Conservation (phyloP, 2,113 vertebrate species). For the Fregetta grallaria region DNA sequence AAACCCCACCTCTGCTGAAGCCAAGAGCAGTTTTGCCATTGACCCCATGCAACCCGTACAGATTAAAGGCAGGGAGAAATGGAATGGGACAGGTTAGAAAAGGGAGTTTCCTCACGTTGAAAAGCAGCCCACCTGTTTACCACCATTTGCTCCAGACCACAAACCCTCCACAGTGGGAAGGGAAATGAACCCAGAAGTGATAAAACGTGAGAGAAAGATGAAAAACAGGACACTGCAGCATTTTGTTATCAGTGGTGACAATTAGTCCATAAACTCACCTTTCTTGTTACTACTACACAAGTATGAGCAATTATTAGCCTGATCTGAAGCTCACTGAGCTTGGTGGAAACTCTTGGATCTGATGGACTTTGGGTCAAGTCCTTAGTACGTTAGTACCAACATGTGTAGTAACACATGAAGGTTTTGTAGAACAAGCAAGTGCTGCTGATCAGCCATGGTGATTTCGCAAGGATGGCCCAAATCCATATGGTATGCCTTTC, state of each 20-base stretch:
- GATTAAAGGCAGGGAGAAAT: neutral
- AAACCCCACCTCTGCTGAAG: neutral
- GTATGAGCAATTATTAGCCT: neutral
- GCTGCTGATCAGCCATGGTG: neutral
- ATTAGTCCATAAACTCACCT: neutral
- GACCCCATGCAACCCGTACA: neutral
- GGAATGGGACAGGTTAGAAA: neutral
- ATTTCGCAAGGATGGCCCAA: neutral
- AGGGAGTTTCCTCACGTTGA: neutral
- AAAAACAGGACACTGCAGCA: neutral
- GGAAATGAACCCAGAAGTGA: neutral
- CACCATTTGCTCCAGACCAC: neutral
- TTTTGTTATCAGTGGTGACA: neutral
- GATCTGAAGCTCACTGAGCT: neutral
- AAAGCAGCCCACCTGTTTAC: neutral
- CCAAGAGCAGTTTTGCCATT: neutral
- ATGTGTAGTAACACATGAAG: rapidly evolving
- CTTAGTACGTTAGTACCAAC: rapidly evolving
- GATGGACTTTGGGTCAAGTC: neutral
- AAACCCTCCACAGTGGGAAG: neutral
- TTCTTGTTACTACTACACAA: neutral
- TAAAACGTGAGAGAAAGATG: neutral
- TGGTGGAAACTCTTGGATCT: neutral
- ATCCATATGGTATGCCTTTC: neutral
- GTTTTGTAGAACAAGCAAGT: neutral